Conservation (phyloP, 2,888 invertebrate species). For the Laspeyria flexula region DNA sequence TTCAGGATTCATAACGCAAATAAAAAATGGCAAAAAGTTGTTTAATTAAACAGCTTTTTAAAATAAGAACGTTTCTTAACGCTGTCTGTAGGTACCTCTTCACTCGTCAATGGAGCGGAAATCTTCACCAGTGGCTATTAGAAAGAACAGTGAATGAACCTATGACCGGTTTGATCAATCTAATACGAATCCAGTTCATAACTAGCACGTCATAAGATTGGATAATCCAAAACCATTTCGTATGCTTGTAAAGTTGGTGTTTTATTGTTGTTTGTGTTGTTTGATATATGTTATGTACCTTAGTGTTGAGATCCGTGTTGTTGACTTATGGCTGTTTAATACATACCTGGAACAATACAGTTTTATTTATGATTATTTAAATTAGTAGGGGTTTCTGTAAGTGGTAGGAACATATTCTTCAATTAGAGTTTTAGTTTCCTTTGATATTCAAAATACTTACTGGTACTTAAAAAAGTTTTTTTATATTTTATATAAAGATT, state of each 20-base stretch:
- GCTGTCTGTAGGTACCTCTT: conserved; percentile 14
- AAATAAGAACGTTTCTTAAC: conserved; percentile 34
- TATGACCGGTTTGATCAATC: conserved; percentile 53
- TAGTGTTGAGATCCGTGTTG: conserved; percentile 10
- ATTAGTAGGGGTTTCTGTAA: neutral
- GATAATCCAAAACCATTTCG: conserved; percentile 45
- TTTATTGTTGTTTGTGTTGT: conserved; percentile 29
- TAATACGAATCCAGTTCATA: conserved; percentile 48
- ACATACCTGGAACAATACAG: conserved; percentile 55
- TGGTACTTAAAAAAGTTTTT: too few relatives aligned
- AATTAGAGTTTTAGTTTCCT: too few relatives aligned
- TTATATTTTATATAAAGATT: too few relatives aligned
- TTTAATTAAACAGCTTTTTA: conserved; percentile 21
- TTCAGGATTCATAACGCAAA: conserved; percentile 20
- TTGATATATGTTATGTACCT: conserved; percentile 26
- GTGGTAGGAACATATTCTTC: too few relatives aligned
- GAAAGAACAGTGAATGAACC: conserved; percentile 55
- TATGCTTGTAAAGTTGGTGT: conserved; percentile 34
- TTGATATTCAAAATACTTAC: too few relatives aligned
- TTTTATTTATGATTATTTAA: too few relatives aligned
- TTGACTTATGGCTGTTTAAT: conserved; percentile 28
- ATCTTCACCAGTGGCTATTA: conserved; percentile 46
- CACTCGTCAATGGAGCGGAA: conserved; percentile 34
- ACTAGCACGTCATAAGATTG: conserved; percentile 41
- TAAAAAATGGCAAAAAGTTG: conserved; percentile 25